These are phyloP conservation scores for Macropis europaea DNA, from an alignment of 2,888 invertebrate species.

Conservation along the genomic window DNA sequence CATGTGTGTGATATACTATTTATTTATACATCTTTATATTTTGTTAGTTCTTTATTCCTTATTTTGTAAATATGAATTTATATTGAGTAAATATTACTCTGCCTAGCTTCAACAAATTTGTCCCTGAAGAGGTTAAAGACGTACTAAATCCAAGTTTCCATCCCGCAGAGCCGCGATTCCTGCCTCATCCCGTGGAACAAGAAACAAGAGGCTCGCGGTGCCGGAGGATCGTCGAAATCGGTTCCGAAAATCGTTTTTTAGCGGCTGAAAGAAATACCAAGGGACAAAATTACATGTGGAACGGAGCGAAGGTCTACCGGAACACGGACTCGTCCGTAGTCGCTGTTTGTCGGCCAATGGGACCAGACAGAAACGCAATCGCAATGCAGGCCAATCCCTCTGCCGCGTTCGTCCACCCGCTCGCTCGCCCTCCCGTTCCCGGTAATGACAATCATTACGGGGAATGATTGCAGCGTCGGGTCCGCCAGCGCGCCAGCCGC, in stretches of 20 bases:
- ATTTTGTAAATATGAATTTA: no score
- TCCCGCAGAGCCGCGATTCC: no score
- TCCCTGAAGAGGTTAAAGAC: no score
- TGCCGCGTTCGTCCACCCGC: slow-evolving; percentile 66
- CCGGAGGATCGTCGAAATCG: slow-evolving; percentile 9
- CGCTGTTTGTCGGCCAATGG: slow-evolving; percentile 73
- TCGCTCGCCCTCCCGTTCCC: slow-evolving; percentile 70
- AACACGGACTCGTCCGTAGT: slow-evolving; percentile 59
- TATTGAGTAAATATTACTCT: no score
- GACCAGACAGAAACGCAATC: slow-evolving; percentile 75
- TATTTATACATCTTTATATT: no score
- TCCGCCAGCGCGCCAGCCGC: slow-evolving; percentile 71
- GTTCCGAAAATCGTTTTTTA: slow-evolving; percentile 36
- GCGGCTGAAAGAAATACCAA: slow-evolving; percentile 21
- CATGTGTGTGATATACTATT: no score
- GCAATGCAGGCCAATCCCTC: slow-evolving; percentile 74
- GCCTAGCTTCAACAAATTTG: no score
- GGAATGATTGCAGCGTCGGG: slow-evolving; percentile 78
- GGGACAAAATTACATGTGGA: slow-evolving; percentile 50
- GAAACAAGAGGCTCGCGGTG: background rate
- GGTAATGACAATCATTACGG: slow-evolving; percentile 79
- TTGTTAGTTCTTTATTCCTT: no score
- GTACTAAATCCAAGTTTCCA: no score
- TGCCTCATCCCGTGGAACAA: background rate
- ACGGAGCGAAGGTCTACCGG: slow-evolving; percentile 51